phyloP scores from a whole-genome alignment of 2,113 vertebrate genomes.

The Bos taurus region ARS-UCD2.0 NC_037329.1:82781501-82782000 shows the following conservation, averaged over 20 bases:
- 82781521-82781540: slow-evolving; percentile 21
- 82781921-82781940: not conserved
- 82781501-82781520: not conserved
- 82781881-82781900: not conserved
- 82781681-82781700: not conserved
- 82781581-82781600: slow-evolving; percentile 1
- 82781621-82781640: not conserved
- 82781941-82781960: not conserved
- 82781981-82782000: not conserved
- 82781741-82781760: not conserved
- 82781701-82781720: not conserved
- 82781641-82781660: not conserved
- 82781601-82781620: not conserved
- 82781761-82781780: not conserved
- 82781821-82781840: not conserved
- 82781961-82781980: not conserved
- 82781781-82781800: not conserved
- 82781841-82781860: not conserved
- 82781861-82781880: not conserved
- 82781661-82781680: not conserved
- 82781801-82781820: not conserved
- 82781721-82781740: slow-evolving; percentile 13
- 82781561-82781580: not conserved
- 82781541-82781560: not conserved
- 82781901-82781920: not conserved